These are phyloP conservation scores for Argya squamiceps DNA, from an alignment of 2,797 vertebrate genomes.

Conservation along the genomic window DNA sequence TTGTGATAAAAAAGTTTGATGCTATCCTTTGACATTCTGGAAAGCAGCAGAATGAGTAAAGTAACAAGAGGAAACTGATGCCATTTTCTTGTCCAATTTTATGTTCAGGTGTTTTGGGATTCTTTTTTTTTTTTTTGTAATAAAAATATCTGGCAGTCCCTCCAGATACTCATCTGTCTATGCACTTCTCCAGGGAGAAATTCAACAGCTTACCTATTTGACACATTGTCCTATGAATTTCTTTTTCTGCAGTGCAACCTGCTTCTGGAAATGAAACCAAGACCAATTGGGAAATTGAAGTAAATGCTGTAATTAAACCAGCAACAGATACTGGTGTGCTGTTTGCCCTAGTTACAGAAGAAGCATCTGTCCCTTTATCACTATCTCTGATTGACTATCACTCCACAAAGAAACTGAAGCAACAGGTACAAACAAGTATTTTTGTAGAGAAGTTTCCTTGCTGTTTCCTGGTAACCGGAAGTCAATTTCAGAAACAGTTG, in stretches of 20 bases:
- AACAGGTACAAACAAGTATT: constrained; percentile 79
- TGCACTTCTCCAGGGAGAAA: not conserved
- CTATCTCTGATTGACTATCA: constrained; percentile 89
- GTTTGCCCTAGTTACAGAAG: constrained; percentile 85
- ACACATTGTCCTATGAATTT: not conserved
- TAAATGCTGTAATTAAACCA: constrained; percentile 84
- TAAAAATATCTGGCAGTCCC: not conserved
- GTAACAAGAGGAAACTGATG: not conserved
- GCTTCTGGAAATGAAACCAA: constrained; percentile 58
- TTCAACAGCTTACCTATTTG: not conserved
- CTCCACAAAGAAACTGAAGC: constrained; percentile 84
- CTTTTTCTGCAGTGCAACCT: constrained; percentile 58
- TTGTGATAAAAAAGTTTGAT: not conserved
- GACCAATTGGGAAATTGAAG: constrained; percentile 81
- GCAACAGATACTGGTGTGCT: constrained; percentile 87
- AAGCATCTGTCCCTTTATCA: constrained; percentile 84
- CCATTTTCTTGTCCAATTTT: not conserved
- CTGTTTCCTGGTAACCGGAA: not conserved
- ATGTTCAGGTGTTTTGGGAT: not conserved
- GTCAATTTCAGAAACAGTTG: not conserved
- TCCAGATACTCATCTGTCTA: not conserved
- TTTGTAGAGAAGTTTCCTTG: not conserved
- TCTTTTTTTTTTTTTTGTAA: not conserved
- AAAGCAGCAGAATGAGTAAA: not conserved
- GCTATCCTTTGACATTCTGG: not conserved